These are phyloP conservation scores for Eptesicus fuscus DNA, from an alignment of 2,113 vertebrate species.

Conservation along the genomic window DNA sequence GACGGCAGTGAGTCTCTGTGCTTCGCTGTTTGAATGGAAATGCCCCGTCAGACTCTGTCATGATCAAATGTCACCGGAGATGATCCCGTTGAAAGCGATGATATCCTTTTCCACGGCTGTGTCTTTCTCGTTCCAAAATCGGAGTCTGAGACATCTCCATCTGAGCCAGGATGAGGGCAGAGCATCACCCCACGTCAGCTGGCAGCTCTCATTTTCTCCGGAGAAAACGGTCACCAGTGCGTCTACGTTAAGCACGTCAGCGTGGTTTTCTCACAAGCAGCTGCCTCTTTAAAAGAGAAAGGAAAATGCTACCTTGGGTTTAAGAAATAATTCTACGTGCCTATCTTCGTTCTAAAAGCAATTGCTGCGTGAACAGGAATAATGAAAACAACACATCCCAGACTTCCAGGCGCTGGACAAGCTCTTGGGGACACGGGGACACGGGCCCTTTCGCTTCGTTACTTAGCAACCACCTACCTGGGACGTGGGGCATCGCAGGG, in stretches of 20 bases:
- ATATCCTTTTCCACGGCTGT: background rate
- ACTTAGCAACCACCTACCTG: background rate
- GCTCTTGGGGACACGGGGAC: background rate
- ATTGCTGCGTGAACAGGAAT: background rate
- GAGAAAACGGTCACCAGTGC: background rate
- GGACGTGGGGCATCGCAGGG: background rate
- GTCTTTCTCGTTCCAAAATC: background rate
- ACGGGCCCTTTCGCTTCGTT: background rate
- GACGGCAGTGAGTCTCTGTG: background rate
- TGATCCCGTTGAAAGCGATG: constrained; percentile 10
- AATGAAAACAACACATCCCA: background rate
- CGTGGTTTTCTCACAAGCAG: background rate
- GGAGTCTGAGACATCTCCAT: background rate
- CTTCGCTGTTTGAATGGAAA: background rate
- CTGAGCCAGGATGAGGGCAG: background rate
- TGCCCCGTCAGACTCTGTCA: background rate
- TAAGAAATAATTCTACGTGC: background rate
- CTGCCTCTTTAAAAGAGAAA: background rate
- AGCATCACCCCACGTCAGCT: background rate
- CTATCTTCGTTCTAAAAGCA: background rate
- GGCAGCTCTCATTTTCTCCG: background rate
- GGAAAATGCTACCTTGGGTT: background rate
- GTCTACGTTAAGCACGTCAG: background rate
- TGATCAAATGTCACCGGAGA: constrained; percentile 35
- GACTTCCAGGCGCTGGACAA: background rate